A percentile compares a stretch with the other conserved stretches of the same genome.
Evolutionary conservation across 2,888 invertebrate species (phyloP).

Genomic region (Lasiommata megera): DNA sequence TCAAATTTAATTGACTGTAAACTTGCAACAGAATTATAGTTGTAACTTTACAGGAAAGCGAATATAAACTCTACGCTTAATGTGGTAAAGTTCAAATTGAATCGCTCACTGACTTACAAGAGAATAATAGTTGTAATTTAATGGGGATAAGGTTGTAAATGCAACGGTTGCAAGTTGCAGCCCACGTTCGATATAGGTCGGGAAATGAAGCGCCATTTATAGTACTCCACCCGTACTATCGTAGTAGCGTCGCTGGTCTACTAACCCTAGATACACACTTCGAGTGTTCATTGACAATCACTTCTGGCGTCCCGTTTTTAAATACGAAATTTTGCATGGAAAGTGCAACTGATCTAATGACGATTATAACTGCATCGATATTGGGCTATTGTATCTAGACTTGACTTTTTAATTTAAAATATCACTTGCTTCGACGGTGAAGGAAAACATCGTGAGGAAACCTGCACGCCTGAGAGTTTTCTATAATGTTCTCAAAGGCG

Average conservation of each 20-base stretch:
- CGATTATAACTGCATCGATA: too few species aligned
- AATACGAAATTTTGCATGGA: too few species aligned
- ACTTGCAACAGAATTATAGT: constrained; percentile 24
- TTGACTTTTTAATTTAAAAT: too few species aligned
- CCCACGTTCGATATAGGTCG: constrained; percentile 57
- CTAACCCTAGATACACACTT: background rate
- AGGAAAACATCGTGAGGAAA: too few species aligned
- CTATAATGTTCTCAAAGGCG: too few species aligned
- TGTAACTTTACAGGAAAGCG: constrained; percentile 14
- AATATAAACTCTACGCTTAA: constrained; percentile 37
- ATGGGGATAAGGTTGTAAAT: constrained; percentile 41
- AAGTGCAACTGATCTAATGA: too few species aligned
- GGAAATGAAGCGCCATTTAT: constrained; percentile 73
- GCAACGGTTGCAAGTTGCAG: constrained; percentile 24
- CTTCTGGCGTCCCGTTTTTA: background rate
- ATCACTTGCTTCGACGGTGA: too few species aligned
- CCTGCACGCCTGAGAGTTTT: too few species aligned
- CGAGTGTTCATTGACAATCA: background rate
- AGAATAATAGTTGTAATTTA: constrained; percentile 25
- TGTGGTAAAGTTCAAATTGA: constrained; percentile 36
- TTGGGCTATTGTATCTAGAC: too few species aligned
- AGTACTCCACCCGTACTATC: constrained; percentile 73
- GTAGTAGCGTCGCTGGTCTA: constrained; percentile 51
- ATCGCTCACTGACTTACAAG: background rate
- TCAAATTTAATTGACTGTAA: constrained; percentile 25